Conservation (phyloP, 2,113 vertebrate genomes). For the Oenanthe oenanthe region DNA sequence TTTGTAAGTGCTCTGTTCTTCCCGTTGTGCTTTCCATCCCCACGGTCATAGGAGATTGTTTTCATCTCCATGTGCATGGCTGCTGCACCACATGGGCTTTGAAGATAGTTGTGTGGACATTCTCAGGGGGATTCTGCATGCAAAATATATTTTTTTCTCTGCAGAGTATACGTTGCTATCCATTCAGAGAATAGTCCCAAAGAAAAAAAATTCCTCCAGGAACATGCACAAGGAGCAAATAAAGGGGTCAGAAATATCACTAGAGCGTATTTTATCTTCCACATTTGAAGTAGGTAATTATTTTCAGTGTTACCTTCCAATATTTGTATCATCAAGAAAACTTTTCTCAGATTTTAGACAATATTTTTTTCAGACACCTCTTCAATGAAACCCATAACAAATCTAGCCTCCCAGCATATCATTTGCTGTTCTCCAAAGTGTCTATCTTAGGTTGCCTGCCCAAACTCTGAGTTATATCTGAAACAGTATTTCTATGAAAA, state of each 20-base stretch:
- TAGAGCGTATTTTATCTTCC: not conserved
- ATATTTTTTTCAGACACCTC: not conserved
- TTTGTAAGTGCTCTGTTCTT: not conserved
- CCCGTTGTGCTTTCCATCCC: not conserved
- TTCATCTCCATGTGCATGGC: not conserved
- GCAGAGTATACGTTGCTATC: fast-evolving
- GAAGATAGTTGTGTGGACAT: not conserved
- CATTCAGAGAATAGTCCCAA: not conserved
- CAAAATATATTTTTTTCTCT: not conserved
- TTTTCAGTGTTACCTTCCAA: not conserved
- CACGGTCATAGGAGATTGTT: not conserved
- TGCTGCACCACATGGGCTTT: not conserved
- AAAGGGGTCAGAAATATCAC: not conserved
- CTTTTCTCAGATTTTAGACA: not conserved
- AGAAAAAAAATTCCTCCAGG: not conserved
- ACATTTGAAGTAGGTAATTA: not conserved
- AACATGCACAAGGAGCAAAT: not conserved
- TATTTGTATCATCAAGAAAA: not conserved
- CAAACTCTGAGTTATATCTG: not conserved
- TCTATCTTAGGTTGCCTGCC: not conserved
- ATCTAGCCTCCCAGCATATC: not conserved
- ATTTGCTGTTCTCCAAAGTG: not conserved
- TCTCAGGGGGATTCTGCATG: not conserved
- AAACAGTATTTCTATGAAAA: not conserved
- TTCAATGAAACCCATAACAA: not conserved